A percentile compares a stretch with the other conserved stretches of the same genome.
These are phyloP conservation scores for Bubalus kerabau DNA, from an alignment of 2,113 vertebrate species.

Conservation along the genomic window DNA sequence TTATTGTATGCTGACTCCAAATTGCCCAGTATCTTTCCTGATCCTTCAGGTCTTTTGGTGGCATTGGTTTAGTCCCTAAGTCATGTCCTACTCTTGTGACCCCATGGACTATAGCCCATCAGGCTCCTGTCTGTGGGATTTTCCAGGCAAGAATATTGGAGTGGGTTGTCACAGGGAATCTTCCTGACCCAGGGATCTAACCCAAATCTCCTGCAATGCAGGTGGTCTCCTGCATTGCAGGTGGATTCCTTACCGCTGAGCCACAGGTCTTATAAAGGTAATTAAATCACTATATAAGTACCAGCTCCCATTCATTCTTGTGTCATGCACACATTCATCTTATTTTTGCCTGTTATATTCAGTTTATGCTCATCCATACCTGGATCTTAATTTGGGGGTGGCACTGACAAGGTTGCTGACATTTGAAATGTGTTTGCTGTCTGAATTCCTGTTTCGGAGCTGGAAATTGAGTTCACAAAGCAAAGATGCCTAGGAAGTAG, in stretches of 20 bases:
- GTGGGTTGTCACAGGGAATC: background rate
- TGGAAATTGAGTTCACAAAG: background rate
- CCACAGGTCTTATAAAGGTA: background rate
- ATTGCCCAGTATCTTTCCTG: background rate
- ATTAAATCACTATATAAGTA: background rate
- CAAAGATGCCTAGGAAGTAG: background rate
- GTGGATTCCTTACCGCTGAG: background rate
- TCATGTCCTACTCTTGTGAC: background rate
- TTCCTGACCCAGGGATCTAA: background rate
- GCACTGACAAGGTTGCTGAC: background rate
- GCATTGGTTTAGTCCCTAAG: background rate
- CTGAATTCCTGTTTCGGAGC: background rate
- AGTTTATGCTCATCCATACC: background rate
- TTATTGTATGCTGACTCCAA: background rate
- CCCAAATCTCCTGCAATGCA: background rate
- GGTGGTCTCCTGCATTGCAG: background rate
- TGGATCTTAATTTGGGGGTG: background rate
- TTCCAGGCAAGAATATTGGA: background rate
- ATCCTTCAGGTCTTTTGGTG: background rate
- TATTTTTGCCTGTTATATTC: background rate
- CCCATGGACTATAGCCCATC: background rate
- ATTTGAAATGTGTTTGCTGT: background rate
- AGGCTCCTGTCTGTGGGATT: background rate
- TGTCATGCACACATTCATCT: background rate
- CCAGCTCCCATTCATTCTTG: background rate